phyloP scores from a whole-genome alignment of 2,888 invertebrate genomes.

The Hypercompe scribonia region DNA sequence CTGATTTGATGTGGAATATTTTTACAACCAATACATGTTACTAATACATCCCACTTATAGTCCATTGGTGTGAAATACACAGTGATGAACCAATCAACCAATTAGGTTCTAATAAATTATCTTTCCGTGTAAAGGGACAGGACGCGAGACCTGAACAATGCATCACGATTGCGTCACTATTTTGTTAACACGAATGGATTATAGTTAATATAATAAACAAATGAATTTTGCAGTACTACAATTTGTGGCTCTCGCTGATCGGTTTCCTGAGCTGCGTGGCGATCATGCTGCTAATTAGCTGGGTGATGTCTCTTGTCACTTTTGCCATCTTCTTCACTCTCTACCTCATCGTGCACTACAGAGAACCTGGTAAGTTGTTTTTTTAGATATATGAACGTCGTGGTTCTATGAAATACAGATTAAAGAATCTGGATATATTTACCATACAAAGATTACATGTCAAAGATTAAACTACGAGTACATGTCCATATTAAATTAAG shows the following conservation, averaged over 20 bases:
- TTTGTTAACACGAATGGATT: too few species aligned
- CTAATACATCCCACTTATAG: too few species aligned
- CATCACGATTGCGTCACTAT: too few species aligned
- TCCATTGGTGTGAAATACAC: too few species aligned
- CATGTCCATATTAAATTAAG: background rate
- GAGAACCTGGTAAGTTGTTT: constrained; percentile 95
- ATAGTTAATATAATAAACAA: background rate
- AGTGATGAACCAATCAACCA: too few species aligned
- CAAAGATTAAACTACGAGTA: too few species aligned
- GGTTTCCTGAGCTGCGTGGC: constrained; percentile 94
- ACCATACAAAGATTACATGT: too few species aligned
- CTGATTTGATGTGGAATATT: background rate
- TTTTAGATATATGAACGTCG: too few species aligned
- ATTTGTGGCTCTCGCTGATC: constrained; percentile 94
- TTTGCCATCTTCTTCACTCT: constrained; percentile 95
- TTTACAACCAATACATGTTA: too few species aligned
- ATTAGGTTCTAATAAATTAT: too few species aligned
- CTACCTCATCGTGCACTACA: constrained; percentile 96
- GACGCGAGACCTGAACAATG: too few species aligned
- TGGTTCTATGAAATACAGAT: background rate
- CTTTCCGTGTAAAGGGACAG: too few species aligned
- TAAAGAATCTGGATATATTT: background rate
- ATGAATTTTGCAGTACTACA: constrained; percentile 90
- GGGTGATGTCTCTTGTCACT: constrained; percentile 96
- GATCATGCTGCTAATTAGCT: constrained; percentile 98